Conservation (phyloP, 30 jellyfish, hydroid and myxozoan species). For the Aurelia sp. region DNA sequence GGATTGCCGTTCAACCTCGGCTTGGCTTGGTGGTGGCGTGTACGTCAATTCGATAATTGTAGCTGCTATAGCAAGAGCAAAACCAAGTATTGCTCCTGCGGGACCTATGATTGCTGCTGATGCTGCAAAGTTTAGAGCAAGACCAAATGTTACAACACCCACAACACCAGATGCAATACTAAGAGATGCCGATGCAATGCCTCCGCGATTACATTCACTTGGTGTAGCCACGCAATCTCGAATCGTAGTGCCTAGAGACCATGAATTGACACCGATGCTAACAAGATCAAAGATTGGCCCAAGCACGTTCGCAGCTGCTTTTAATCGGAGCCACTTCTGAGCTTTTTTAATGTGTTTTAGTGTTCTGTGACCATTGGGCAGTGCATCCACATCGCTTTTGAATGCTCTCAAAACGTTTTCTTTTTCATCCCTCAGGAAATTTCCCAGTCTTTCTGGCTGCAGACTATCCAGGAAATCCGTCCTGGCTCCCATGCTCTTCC, state of each 20-base stretch:
- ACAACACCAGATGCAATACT: constrained; percentile 5
- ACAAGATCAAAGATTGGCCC: constrained; percentile 3
- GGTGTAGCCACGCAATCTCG: not conserved
- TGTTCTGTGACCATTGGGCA: not conserved
- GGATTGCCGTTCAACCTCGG: no score
- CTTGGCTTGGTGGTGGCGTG: no score
- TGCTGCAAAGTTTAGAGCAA: not conserved
- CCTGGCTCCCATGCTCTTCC: no score
- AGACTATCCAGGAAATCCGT: no score
- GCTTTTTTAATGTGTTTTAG: not conserved
- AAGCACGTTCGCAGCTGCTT: not conserved
- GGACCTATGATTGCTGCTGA: not conserved
- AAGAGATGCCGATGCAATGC: not conserved
- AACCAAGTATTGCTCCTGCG: no score
- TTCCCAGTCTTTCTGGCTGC: no score
- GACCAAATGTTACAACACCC: not conserved
- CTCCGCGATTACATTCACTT: not conserved
- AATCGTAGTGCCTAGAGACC: not conserved
- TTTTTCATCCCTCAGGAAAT: not conserved
- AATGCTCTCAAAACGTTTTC: not conserved
- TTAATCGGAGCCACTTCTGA: no score
- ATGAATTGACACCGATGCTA: constrained; percentile 6
- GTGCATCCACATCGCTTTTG: not conserved
- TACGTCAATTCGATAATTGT: no score
- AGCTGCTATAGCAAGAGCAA: no score